A percentile compares a stretch with the other conserved stretches of the same genome.
Evolutionary conservation across 1,140 invertebrate species (phyloP).

Genomic region (Saccostrea cuccullata): DNA sequence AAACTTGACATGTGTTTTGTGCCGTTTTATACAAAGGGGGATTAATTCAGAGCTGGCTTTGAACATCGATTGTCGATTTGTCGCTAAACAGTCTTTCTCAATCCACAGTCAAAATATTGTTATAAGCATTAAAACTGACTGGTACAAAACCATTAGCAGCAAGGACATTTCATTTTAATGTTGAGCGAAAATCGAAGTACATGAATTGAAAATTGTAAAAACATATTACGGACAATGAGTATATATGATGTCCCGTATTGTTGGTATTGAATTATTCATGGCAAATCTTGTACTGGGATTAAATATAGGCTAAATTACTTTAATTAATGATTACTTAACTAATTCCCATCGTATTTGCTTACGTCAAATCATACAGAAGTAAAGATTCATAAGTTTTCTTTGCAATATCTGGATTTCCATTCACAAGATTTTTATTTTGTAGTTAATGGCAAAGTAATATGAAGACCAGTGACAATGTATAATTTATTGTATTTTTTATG

Average conservation of each 20-base stretch:
- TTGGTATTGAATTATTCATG: neutral
- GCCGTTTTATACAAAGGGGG: neutral
- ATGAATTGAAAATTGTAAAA: conserved; percentile 25
- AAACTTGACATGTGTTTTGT: conserved; percentile 31
- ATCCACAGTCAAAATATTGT: conserved; percentile 27
- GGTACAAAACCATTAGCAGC: conserved; percentile 19
- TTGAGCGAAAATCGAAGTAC: conserved; percentile 27
- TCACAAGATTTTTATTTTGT: too few relatives aligned
- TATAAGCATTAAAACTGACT: conserved; percentile 20
- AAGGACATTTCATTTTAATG: conserved; percentile 25
- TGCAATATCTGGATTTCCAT: too few relatives aligned
- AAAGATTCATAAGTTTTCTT: neutral
- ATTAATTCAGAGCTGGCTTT: conserved; percentile 17
- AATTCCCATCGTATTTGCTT: neutral
- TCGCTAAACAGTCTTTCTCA: conserved; percentile 25
- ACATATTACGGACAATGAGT: conserved; percentile 31
- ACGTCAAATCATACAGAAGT: neutral
- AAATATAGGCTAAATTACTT: conserved; percentile 15
- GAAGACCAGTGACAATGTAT: too few relatives aligned
- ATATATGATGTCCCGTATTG: neutral
- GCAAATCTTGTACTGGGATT: conserved; percentile 2
- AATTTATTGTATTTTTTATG: too few relatives aligned
- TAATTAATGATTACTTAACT: neutral
- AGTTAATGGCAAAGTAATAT: too few relatives aligned
- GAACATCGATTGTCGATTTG: conserved; percentile 35